Percentiles rank a stretch among this genome's conserved stretches.
phyloP scores from a whole-genome alignment of 1,140 invertebrate genomes.

The Microvelia longipes region DNA sequence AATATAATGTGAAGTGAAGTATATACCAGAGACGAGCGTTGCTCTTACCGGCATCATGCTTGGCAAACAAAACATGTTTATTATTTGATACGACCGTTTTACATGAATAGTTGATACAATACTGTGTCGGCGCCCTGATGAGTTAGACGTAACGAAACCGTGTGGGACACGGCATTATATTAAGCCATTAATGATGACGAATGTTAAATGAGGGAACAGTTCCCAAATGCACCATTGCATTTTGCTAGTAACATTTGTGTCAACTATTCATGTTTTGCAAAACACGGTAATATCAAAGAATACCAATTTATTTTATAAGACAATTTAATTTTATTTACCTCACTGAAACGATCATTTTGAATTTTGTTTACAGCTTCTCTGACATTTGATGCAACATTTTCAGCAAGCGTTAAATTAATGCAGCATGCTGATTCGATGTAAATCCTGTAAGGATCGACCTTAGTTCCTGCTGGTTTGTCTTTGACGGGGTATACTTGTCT shows the following conservation, averaged over 20 bases:
- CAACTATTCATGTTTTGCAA: background rate
- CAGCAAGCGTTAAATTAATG: background rate
- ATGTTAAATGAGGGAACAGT: background rate
- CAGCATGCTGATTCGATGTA: background rate
- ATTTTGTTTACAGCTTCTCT: background rate
- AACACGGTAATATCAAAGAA: background rate
- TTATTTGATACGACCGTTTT: too few relatives aligned
- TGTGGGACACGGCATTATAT: too few relatives aligned
- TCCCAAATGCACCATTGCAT: background rate
- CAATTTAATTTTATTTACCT: background rate
- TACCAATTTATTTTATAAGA: background rate
- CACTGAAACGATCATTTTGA: background rate
- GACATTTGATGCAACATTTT: background rate
- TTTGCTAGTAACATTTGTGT: background rate
- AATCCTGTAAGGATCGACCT: background rate
- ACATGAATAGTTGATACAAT: too few relatives aligned
- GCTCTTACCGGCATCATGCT: too few relatives aligned
- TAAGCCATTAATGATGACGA: too few relatives aligned
- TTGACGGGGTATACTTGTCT: background rate
- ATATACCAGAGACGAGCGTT: too few relatives aligned
- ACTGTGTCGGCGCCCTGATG: too few relatives aligned
- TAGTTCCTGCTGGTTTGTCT: background rate
- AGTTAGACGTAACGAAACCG: too few relatives aligned
- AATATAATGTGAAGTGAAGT: too few relatives aligned
- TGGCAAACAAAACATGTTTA: too few relatives aligned